Evolutionary conservation across 2,113 vertebrate species (phyloP).

Genomic region (Xyrauchen texanus): DNA sequence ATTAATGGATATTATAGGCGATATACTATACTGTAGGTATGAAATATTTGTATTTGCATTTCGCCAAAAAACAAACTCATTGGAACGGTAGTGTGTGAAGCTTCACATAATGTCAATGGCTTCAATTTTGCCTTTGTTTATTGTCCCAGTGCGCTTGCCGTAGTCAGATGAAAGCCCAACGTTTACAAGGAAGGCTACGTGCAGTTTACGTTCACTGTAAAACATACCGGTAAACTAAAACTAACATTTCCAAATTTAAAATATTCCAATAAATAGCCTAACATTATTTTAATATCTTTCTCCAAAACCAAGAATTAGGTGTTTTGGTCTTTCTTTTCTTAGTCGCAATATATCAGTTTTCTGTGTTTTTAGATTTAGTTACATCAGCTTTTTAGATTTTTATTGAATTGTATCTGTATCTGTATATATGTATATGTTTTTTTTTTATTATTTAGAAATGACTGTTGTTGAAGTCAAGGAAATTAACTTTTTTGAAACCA

Average conservation of each 20-base stretch:
- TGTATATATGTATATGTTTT: too few species aligned
- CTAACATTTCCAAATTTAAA: background rate
- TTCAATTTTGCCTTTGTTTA: background rate
- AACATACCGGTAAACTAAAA: background rate
- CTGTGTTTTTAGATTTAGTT: background rate
- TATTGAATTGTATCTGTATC: background rate
- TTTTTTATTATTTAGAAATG: too few species aligned
- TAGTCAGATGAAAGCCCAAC: background rate
- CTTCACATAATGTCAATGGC: background rate
- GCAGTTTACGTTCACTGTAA: background rate
- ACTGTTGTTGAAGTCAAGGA: too few species aligned
- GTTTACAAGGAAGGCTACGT: constrained; percentile 18
- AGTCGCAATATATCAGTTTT: background rate
- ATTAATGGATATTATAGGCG: too few species aligned
- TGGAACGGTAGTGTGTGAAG: too few species aligned
- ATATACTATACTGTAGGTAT: too few species aligned
- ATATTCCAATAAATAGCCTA: background rate
- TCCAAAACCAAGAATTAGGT: background rate
- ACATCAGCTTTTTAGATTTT: background rate
- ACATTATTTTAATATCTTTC: background rate
- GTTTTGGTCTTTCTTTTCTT: background rate
- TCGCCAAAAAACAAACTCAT: too few species aligned
- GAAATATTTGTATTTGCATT: too few species aligned
- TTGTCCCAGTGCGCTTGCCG: constrained; percentile 2
- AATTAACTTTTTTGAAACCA: too few species aligned